phyloP scores from a whole-genome alignment of 2,888 invertebrate species.

The Fabriciana adippe region DNA sequence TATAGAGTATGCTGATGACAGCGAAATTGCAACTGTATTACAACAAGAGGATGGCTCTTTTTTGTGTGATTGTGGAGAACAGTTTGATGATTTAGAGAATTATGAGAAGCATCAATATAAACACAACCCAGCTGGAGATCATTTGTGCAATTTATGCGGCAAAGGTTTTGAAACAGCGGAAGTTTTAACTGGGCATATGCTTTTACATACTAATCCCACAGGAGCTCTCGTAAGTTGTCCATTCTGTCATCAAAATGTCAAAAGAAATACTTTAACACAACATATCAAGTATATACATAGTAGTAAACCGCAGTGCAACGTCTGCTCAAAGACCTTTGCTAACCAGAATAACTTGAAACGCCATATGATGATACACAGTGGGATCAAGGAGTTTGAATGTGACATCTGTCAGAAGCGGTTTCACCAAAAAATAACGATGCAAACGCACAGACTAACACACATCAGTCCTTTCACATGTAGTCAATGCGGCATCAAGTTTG shows the following conservation, averaged over 20 bases:
- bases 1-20: constrained; percentile 74
- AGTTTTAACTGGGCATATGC: constrained; percentile 71
- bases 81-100: constrained; percentile 66
- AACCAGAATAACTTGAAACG: constrained; percentile 77
- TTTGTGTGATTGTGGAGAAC: constrained; percentile 73
- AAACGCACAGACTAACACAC: constrained; percentile 73
- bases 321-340: constrained; percentile 75
- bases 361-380: constrained; percentile 77
- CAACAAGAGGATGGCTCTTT: constrained; percentile 73
- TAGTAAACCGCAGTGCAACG: constrained; percentile 66
- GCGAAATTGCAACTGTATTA: constrained; percentile 66
- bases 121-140: constrained; percentile 67
- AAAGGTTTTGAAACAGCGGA: constrained; percentile 75
- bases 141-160: constrained; percentile 71
- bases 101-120: constrained; percentile 71
- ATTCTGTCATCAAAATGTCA: constrained; percentile 67
- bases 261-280: constrained; percentile 68
- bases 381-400: constrained; percentile 72
- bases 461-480: constrained; percentile 64
- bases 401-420: constrained; percentile 74
- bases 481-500: constrained; percentile 65
- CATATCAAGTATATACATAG: constrained; percentile 77
- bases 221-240: constrained; percentile 66
- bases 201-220: constrained; percentile 62
- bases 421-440: constrained; percentile 78